These are phyloP conservation scores for Limnephilus marmoratus DNA, from an alignment of 2,888 invertebrate genomes.

Conservation along the genomic window DNA sequence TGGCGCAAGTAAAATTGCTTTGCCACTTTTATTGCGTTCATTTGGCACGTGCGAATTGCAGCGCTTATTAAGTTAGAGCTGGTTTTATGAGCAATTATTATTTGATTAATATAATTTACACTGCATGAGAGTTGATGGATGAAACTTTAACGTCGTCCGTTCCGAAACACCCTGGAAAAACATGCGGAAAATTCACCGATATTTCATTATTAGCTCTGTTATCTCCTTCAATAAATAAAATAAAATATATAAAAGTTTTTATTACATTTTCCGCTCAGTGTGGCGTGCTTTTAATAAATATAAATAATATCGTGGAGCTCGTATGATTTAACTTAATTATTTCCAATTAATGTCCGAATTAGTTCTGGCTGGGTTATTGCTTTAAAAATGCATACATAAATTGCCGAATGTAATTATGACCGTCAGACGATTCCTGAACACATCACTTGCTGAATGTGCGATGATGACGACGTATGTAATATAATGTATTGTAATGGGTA, in stretches of 20 bases:
- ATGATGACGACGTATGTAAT: background rate
- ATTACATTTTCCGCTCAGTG: background rate
- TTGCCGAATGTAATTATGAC: background rate
- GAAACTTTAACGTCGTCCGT: background rate
- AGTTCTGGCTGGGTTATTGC: background rate
- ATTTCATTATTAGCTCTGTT: background rate
- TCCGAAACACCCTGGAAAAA: background rate
- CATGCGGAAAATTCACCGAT: background rate
- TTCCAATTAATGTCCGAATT: background rate
- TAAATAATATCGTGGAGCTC: background rate
- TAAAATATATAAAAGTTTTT: background rate
- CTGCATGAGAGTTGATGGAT: background rate
- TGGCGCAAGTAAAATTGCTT: background rate
- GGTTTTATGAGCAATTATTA: background rate
- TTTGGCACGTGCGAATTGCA: background rate
- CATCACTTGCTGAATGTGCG: background rate
- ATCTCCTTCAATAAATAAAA: too few species aligned
- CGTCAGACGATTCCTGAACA: background rate
- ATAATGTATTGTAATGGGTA: background rate
- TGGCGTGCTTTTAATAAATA: background rate
- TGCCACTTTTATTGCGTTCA: background rate
- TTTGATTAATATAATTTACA: background rate
- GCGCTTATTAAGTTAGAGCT: background rate
- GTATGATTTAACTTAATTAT: background rate
- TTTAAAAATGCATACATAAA: background rate